phyloP scores from a whole-genome alignment of 2,113 vertebrate genomes.

The Dicaeum eximium region DNA sequence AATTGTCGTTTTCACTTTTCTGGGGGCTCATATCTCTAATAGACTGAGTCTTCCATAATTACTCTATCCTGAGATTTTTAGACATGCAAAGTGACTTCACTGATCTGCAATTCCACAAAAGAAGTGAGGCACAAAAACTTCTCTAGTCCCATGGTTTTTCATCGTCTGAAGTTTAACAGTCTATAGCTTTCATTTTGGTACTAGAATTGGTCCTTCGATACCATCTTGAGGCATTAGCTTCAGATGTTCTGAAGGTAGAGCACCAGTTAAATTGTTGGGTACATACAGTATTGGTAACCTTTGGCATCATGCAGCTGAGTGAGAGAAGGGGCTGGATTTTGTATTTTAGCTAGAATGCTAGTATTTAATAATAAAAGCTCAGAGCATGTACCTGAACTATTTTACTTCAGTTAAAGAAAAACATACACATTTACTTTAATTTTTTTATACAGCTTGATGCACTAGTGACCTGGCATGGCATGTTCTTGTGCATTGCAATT shows the following conservation, averaged over 20 bases:
- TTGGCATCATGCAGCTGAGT: not conserved
- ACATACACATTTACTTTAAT: not conserved
- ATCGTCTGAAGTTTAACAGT: not conserved
- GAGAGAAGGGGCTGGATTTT: not conserved
- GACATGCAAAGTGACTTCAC: not conserved
- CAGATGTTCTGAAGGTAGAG: not conserved
- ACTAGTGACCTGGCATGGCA: conserved; percentile 41
- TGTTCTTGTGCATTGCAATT: conserved; percentile 10
- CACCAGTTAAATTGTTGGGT: not conserved
- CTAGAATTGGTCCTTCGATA: not conserved
- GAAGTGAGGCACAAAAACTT: not conserved
- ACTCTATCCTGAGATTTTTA: not conserved
- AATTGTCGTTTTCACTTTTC: not conserved
- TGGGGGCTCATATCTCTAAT: not conserved
- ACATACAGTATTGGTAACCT: not conserved
- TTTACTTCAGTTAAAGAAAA: not conserved
- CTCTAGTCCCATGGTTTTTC: not conserved
- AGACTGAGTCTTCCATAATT: not conserved
- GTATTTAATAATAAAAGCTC: not conserved
- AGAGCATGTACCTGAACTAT: not conserved
- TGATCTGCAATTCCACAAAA: not conserved
- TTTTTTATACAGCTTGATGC: conserved; percentile 24
- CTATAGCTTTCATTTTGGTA: not conserved
- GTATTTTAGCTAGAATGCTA: not conserved
- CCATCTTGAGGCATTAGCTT: not conserved